Evolutionary conservation across 1,140 invertebrate genomes (phyloP).

Genomic region (Pseudomyrmex flavicornis): DNA sequence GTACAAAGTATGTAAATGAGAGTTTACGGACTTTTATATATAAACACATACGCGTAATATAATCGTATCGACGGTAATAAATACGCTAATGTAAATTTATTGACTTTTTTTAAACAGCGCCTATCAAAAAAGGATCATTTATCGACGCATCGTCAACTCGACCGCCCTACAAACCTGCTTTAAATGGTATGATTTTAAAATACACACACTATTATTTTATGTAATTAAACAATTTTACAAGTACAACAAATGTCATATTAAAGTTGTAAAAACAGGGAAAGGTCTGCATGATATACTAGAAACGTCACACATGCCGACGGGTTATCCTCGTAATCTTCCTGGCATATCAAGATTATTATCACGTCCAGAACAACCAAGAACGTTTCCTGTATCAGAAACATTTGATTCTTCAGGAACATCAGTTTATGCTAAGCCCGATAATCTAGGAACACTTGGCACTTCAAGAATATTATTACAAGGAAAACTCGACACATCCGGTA

Average conservation of each 20-base stretch:
- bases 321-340: no score
- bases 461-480: conserved; percentile 75
- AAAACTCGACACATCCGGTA: conserved; percentile 79
- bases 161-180: conserved; percentile 8
- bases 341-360: no score
- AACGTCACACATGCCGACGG: no score
- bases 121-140: conserved; percentile 38
- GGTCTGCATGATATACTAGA: no score
- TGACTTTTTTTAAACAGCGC: conserved; percentile 1
- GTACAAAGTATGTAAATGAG: conserved; percentile 41
- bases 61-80: no score
- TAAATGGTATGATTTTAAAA: background rate
- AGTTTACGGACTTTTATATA: background rate
- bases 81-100: no score
- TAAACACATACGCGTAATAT: background rate
- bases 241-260: background rate
- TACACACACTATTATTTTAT: background rate
- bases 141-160: conserved; percentile 6
- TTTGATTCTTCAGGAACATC: no score
- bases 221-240: background rate
- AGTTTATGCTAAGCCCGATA: no score
- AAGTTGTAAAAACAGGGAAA: no score
- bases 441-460: no score
- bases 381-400: no score
- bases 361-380: no score